Conservation (phyloP, 2,888 invertebrate species). For the Thymelicus lineola region DNA sequence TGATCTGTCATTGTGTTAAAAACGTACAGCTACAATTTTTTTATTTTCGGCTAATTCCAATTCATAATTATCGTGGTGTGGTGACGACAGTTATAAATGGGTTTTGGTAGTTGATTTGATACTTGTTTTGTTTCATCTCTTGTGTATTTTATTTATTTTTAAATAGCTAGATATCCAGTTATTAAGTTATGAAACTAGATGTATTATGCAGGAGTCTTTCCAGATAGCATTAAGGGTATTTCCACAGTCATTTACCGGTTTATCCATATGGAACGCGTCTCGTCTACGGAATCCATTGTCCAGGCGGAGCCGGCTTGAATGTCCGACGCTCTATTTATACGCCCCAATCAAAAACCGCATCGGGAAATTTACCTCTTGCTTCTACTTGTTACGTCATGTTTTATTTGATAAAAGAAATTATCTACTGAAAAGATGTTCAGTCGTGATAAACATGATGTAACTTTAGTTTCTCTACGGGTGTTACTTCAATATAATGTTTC, state of each 20-base stretch:
- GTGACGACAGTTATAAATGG: no score
- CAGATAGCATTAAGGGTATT: conserved; percentile 45
- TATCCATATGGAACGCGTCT: conserved; percentile 82
- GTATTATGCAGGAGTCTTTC: conserved; percentile 9
- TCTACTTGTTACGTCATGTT: conserved; percentile 16
- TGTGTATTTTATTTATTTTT: not conserved
- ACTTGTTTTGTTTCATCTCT: not conserved
- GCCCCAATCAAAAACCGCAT: conserved; percentile 66
- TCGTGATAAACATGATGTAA: not conserved
- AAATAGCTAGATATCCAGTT: not conserved
- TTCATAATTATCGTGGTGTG: no score
- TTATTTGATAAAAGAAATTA: conserved; percentile 1
- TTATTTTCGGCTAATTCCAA: no score
- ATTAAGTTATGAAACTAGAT: conserved; percentile 10
- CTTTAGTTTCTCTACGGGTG: not conserved
- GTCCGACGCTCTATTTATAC: conserved; percentile 75
- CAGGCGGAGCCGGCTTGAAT: conserved; percentile 61
- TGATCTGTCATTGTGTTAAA: no score
- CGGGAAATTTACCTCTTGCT: conserved; percentile 56
- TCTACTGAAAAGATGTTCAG: not conserved
- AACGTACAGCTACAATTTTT: no score
- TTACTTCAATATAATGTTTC: no score
- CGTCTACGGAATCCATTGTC: conserved; percentile 81
- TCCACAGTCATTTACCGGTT: conserved; percentile 62
- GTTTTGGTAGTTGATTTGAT: no score